phyloP scores from a whole-genome alignment of 2,888 invertebrate species.

The Lordiphosa fenestrarum region DNA sequence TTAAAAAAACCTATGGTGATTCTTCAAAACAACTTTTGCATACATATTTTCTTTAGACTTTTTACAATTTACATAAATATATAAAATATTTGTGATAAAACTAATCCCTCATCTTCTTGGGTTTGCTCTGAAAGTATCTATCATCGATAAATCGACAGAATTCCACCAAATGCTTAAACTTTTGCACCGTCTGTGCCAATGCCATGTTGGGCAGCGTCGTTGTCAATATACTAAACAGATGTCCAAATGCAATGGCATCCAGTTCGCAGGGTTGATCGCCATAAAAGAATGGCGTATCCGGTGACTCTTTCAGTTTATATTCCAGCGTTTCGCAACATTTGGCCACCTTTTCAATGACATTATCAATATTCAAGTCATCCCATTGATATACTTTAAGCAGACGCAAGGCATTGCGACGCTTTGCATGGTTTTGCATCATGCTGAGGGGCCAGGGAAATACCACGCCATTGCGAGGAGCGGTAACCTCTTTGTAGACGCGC shows the following conservation, averaged over 20 bases:
- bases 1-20: too few species aligned
- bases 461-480: constrained; percentile 91
- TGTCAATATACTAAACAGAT: constrained; percentile 96
- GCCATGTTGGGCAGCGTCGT: constrained; percentile 91
- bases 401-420: constrained; percentile 86
- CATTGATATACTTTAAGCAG: constrained; percentile 90
- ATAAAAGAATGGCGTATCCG: constrained; percentile 87
- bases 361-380: constrained; percentile 88
- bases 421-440: constrained; percentile 88
- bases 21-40: too few species aligned
- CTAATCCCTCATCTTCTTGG: not conserved
- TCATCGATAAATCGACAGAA: constrained; percentile 92
- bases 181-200: constrained; percentile 89
- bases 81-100: not conserved
- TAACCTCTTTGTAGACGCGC: constrained; percentile 89
- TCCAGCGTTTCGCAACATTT: constrained; percentile 94
- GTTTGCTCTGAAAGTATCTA: constrained; percentile 84
- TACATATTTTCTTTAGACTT: too few species aligned
- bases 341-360: constrained; percentile 86
- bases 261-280: constrained; percentile 93
- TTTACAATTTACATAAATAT: too few species aligned
- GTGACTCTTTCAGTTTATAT: constrained; percentile 87
- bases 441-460: constrained; percentile 97
- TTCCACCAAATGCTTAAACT: constrained; percentile 88
- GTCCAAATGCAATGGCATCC: constrained; percentile 98